A percentile compares a stretch with the other conserved stretches of the same genome.
These are phyloP conservation scores for Triplophysa siluroides DNA, from an alignment of 2,113 vertebrate genomes.

Conservation along the genomic window DNA sequence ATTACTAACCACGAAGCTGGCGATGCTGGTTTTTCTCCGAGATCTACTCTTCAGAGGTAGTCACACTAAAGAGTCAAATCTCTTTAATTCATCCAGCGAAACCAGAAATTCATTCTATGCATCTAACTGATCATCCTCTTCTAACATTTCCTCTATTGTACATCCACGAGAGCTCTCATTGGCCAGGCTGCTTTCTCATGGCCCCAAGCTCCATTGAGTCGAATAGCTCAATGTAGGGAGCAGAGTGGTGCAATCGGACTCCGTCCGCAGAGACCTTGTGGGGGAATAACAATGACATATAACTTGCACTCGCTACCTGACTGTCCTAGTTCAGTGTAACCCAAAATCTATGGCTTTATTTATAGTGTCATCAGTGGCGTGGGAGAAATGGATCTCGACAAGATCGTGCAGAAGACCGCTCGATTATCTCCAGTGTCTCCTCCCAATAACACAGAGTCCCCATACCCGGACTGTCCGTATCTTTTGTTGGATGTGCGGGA, in stretches of 20 bases:
- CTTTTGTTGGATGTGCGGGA: conserved; percentile 91
- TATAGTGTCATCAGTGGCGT: conserved; percentile 89
- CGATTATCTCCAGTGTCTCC: background rate
- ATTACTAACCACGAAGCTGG: conserved; percentile 55
- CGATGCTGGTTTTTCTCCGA: conserved; percentile 61
- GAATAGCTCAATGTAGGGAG: background rate
- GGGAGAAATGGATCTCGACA: conserved; percentile 86
- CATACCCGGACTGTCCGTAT: conserved; percentile 92
- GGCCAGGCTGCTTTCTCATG: conserved; percentile 25
- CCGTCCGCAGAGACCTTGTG: conserved; percentile 27
- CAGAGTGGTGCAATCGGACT: conserved; percentile 58
- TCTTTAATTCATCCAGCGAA: background rate
- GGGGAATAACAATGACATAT: conserved; percentile 9
- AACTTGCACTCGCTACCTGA: conserved; percentile 5
- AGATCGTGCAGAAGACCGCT: conserved; percentile 60
- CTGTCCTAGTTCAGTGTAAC: conserved; percentile 9
- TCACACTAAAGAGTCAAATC: background rate
- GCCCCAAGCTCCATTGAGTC: conserved; percentile 25
- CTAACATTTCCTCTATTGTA: conserved; percentile 16
- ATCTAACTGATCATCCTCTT: conserved; percentile 14
- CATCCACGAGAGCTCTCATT: conserved; percentile 32
- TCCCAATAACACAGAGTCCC: conserved; percentile 60
- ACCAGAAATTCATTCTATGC: conserved; percentile 17
- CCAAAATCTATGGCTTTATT: conserved; percentile 28
- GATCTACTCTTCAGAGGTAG: conserved; percentile 90